Evolutionary conservation across 2,888 invertebrate genomes (phyloP), one percentile per base, ranked within the genome.

Genomic region (Tipula lateralis): DNA sequence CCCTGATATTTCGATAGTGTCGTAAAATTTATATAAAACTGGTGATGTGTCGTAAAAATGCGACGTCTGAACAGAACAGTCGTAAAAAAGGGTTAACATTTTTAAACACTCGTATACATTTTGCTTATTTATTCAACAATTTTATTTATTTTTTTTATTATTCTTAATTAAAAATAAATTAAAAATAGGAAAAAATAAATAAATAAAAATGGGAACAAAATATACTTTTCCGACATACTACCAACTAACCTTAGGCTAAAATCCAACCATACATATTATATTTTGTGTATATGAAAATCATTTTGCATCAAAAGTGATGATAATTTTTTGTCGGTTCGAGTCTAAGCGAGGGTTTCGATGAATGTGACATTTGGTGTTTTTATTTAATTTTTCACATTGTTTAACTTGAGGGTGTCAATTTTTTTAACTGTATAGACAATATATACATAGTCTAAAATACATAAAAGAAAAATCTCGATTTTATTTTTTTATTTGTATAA

Each of bases 161-260:
- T 66, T 66, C 66, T 66, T 66, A 66, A 66, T 66, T 66, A 66
- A 66, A 66, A 66, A 66, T 66, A 66, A 66, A 66, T 66, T 66
- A 66, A 66, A 66, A 66, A 66, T 66, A 66, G 66, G 66, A 66
- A 66, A 16, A n/a, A 66, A 66, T 44, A 44, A 44, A 44, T 66
- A 66, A 66, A 66, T 66, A 24, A 66, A 44, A n/a, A 44, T 13
- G 24, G 66, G 66, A 66, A 9, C n/a, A 66, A 50, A 50, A 16
- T 50, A 50, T 50, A 12, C 4, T 24, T 66, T 66, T 24, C 12
- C 1, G 16, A 66, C 66, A 66, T 66, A 66, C 66, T 66, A 24
- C 66, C 7, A 2, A n/a, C 19, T 66, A 24, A 9, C 66, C 66
- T 66, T 66, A 24, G 66, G 66, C 66, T 12, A 9, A 24, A 24